These are phyloP conservation scores for Tyrophagus putrescentiae DNA, from an alignment of 1,140 invertebrate genomes.

Conservation along the genomic window DNA sequence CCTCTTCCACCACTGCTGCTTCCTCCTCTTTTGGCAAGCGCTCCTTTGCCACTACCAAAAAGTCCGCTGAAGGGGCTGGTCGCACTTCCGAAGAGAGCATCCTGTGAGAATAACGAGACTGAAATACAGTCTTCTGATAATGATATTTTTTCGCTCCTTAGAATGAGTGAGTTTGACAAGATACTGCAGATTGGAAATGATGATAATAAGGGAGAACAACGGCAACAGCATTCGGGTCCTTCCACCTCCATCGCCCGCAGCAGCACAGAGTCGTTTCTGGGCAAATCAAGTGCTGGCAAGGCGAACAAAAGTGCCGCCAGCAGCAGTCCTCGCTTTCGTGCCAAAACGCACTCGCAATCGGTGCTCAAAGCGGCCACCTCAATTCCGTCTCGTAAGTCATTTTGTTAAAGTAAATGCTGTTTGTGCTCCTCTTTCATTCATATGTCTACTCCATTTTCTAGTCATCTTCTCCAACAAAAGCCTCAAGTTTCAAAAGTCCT, in stretches of 20 bases:
- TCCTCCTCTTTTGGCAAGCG: too few species aligned
- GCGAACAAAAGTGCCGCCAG: background rate
- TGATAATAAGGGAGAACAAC: background rate
- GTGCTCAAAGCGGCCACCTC: constrained; percentile 16
- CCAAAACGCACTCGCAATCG: constrained; percentile 10
- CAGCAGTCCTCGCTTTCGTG: constrained; percentile 12
- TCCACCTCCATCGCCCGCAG: background rate
- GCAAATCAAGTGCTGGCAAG: background rate
- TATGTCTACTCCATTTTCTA: background rate
- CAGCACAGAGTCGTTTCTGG: constrained; percentile 4
- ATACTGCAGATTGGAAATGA: constrained; percentile 2
- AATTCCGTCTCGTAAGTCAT: constrained; percentile 16
- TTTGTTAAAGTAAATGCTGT: background rate
- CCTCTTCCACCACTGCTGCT: too few species aligned
- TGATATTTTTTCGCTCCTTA: background rate
- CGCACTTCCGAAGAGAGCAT: constrained; percentile 6
- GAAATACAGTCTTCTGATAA: too few species aligned
- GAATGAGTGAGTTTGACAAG: constrained; percentile 4
- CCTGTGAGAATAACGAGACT: constrained; percentile 1
- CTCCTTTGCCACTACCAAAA: too few species aligned
- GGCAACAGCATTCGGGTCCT: background rate
- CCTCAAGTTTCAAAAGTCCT: constrained; percentile 5
- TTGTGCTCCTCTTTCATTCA: background rate
- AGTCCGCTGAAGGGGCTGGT: too few species aligned
- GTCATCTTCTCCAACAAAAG: constrained; percentile 17